Evolutionary conservation across 2,113 vertebrate genomes (phyloP).

Genomic region (Dryoscopus gambensis): DNA sequence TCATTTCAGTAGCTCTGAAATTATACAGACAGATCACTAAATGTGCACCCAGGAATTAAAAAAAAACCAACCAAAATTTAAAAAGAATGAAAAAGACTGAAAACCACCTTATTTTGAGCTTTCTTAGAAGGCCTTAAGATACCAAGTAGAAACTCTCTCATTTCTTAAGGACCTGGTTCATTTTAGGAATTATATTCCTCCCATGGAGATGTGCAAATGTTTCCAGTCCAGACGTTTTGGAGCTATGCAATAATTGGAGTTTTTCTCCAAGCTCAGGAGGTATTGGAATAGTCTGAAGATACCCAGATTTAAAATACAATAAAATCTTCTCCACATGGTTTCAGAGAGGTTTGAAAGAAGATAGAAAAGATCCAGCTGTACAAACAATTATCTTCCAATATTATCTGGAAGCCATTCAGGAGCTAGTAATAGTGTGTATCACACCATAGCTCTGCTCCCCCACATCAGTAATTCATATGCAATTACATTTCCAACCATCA

Average conservation of each 20-base stretch:
- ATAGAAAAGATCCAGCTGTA: neutral
- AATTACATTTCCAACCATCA: neutral
- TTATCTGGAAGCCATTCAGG: neutral
- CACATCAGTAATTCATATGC: neutral
- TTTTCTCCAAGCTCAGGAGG: neutral
- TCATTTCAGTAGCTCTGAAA: neutral
- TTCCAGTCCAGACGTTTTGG: neutral
- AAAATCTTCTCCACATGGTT: neutral
- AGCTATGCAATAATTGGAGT: neutral
- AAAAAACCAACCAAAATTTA: too few species aligned
- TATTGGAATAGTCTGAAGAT: neutral
- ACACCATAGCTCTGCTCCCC: neutral
- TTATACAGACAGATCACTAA: accelerated
- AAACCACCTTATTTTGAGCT: neutral
- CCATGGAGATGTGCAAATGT: neutral
- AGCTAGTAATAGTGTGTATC: neutral
- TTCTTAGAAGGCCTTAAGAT: neutral
- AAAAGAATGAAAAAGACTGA: neutral
- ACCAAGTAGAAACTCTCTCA: neutral
- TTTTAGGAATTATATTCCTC: neutral
- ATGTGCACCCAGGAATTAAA: neutral
- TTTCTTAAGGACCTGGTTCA: neutral
- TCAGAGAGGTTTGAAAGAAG: neutral
- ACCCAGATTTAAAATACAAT: neutral
- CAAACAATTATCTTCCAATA: neutral